phyloP scores from a whole-genome alignment of 2,888 invertebrate species.

The Toxonevra muliebris region DNA sequence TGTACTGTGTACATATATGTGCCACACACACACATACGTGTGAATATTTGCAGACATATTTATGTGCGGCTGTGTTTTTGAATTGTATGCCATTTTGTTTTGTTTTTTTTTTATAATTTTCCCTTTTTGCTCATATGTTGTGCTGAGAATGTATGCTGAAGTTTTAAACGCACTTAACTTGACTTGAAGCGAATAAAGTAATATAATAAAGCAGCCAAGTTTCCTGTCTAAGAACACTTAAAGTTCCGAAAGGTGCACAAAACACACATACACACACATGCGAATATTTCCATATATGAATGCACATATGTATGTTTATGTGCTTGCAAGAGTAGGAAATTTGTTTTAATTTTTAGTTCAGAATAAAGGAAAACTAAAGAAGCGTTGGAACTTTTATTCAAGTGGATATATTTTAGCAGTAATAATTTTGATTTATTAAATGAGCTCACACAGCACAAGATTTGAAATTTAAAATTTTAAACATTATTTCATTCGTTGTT shows the following conservation, averaged over 20 bases:
- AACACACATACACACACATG: background rate
- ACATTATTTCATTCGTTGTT: too few relatives aligned
- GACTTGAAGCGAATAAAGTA: slow-evolving; percentile 8
- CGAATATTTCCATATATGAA: too few relatives aligned
- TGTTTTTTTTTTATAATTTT: background rate
- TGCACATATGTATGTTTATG: too few relatives aligned
- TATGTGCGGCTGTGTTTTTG: background rate
- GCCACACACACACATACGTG: slow-evolving; percentile 3
- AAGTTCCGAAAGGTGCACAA: slow-evolving; percentile 1
- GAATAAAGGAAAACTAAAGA: too few relatives aligned
- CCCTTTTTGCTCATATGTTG: background rate
- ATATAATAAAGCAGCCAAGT: slow-evolving; percentile 28
- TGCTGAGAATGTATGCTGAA: background rate
- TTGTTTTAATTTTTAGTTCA: too few relatives aligned
- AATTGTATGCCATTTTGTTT: background rate
- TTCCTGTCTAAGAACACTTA: slow-evolving; percentile 26
- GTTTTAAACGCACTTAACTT: slow-evolving; percentile 1
- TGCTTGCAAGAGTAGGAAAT: too few relatives aligned
- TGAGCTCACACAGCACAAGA: too few relatives aligned
- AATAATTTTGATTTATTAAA: too few relatives aligned
- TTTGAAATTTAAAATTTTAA: too few relatives aligned
- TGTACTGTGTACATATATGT: slow-evolving; percentile 23
- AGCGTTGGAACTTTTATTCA: too few relatives aligned
- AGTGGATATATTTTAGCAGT: too few relatives aligned
- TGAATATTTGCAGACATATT: background rate